phyloP scores from a whole-genome alignment of 2,113 vertebrate genomes.

The Aviceda subcristata region DNA sequence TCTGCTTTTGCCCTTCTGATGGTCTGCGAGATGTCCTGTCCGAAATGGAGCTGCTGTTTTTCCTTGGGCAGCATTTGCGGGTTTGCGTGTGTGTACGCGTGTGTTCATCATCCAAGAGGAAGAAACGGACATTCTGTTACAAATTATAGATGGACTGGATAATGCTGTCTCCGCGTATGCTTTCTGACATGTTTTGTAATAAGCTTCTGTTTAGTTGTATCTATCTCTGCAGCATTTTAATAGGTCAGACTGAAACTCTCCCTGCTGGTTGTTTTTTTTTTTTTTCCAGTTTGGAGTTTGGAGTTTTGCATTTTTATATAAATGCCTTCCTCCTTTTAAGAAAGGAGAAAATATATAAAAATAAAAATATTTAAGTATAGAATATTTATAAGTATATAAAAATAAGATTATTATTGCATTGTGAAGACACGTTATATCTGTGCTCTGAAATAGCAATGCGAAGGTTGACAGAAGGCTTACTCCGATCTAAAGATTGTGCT shows the following conservation, averaged over 20 bases:
- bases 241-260: background rate
- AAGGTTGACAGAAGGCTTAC: background rate
- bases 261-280: background rate
- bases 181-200: background rate
- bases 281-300: background rate
- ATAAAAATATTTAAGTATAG: background rate
- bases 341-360: background rate
- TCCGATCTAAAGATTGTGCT: background rate
- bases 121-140: background rate
- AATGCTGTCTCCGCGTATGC: accelerated
- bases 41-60: background rate
- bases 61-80: background rate
- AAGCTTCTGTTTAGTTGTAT: background rate
- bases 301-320: background rate
- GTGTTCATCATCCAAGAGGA: background rate
- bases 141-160: background rate
- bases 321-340: background rate
- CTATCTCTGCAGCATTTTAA: background rate
- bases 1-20: background rate
- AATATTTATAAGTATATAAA: background rate
- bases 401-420: background rate
- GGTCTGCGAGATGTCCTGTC: background rate
- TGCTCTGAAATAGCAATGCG: background rate
- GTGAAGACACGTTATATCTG: background rate
- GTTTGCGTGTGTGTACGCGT: background rate